These are phyloP conservation scores for Acleris emargana DNA, from an alignment of 2,888 invertebrate species.

Conservation along the genomic window DNA sequence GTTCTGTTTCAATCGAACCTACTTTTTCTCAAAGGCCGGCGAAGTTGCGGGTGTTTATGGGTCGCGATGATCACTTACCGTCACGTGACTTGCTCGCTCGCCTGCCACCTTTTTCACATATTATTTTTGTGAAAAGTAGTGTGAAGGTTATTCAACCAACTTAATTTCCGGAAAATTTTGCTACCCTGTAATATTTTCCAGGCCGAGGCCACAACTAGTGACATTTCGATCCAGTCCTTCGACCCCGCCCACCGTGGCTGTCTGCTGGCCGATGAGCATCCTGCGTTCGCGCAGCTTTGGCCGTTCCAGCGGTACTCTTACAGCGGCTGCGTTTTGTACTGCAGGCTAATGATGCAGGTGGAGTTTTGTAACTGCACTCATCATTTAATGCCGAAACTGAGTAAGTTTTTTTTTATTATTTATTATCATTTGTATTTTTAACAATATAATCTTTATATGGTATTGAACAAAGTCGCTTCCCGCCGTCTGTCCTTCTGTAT, in stretches of 20 bases:
- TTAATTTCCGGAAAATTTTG: too few species aligned
- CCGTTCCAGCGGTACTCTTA: constrained; percentile 84
- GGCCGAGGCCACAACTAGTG: constrained; percentile 85
- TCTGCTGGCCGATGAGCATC: constrained; percentile 81
- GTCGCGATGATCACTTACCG: too few species aligned
- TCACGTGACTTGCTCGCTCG: too few species aligned
- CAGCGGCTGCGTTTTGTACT: constrained; percentile 84
- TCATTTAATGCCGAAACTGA: constrained; percentile 83
- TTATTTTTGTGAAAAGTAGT: too few species aligned
- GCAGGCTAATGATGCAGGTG: constrained; percentile 80
- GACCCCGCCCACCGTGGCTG: constrained; percentile 60
- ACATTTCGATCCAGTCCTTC: constrained; percentile 70
- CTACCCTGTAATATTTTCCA: constrained; percentile 44
- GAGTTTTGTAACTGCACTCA: constrained; percentile 85
- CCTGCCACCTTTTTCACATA: too few species aligned
- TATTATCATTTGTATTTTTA: not conserved
- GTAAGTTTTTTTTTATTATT: constrained; percentile 63
- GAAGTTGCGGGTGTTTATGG: too few species aligned
- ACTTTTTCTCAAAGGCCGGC: too few species aligned
- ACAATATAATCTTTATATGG: too few species aligned
- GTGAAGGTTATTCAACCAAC: too few species aligned
- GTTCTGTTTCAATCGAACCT: too few species aligned
- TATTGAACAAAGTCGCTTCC: too few species aligned
- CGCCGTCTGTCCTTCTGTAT: too few species aligned
- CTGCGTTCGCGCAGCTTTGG: constrained; percentile 61